Evolutionary conservation across 1,140 invertebrate species (phyloP), one percentile per base, ranked within the genome.

Genomic region (Nymphalis io): DNA sequence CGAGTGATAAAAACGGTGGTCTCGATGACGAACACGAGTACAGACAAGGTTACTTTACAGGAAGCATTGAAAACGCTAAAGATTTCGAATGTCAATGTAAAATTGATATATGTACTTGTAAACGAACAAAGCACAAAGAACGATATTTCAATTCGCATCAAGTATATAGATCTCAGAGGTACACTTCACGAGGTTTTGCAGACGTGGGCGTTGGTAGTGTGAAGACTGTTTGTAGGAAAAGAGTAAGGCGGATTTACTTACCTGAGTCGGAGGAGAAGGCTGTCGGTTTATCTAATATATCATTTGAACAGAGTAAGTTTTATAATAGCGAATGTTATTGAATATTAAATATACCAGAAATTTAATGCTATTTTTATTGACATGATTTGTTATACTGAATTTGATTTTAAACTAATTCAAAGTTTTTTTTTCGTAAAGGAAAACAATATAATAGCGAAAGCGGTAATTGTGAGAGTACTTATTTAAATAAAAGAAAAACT

Each of bases 131-230:
- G n/a, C 33, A 60, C 12, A 78, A 16, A 70, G 72, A 71, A 48
- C 55, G 70, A 72, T 83, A 76, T 55, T 83, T 68, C 60, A 80
- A 40, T 13, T 60, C 72, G 0, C 72, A 71, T 18, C 72, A 79
- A 63, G 70, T 82, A 0, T 84, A 79, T 60, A 68, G 68, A 46
- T 46, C 67, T 21, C 70, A 72, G 38, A 74, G 76, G n/a, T 85
- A 81, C 3, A 71, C 65, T 51, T 61, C 75, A 0, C 81, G 58
- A 10, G 78, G 76, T 67, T 76, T 74, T 16, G 81, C 75, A 21
- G 80, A 85, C 15, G 72, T 88, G 8, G 82, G 84, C 0, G 74
- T 87, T 3, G 81, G 81, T 5, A 82, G 75, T 55, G 70, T 87
- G 0, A 85, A 82, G 39, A 65, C 76, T 8, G 40, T 81, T 12